Base-by-base conservation (phyloP, 1,140 invertebrate species). In the Diuraphis noxia region DNA sequence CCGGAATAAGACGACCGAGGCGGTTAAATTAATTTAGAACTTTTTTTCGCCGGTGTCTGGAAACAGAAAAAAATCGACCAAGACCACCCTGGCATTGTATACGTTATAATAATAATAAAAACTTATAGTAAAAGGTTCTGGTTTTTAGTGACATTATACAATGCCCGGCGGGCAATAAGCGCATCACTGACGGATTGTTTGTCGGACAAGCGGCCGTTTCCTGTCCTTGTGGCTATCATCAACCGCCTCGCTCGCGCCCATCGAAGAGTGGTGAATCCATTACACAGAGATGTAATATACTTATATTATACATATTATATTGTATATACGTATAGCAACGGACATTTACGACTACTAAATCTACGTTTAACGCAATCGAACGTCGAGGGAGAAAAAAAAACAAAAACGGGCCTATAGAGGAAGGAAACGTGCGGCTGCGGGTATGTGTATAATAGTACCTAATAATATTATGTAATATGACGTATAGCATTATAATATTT, bases 151-250 rank as follows among this genome's bases (percentile, higher is more conserved):
- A 89, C 88, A 89, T 34, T 89, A 89, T 89, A 88, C 49, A 56
- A 88, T 13, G 52, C 49, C 49, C 86, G 36, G 38, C 49, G 49
- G 86, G 52, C 86, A 63, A 86, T 36, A 86, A 49, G 84, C 43
- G 30, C 63, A 63, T 63, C 56, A 36, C 56, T 79, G 63, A 77
- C 88, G 88, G 52, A 72, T 72, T 89, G 88, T 89, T 89, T 89
- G 88, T 89, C 88, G 88, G 88, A 89, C 88, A 79, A 79, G 40
- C 88, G 88, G 72, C 88, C 63, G 88, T 89, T 89, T 89, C 88
- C 88, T 89, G 88, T 89, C 56, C 88, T 77, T 79, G 88, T 89
- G 88, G 88, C 88, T 89, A 89, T 89, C 88, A 79, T 89, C 88
- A 89, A 52, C 88, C 41, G 72, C 72, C 88, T n/a, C 72, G 25